A percentile compares a stretch with the other conserved stretches of the same genome.
Conservation (phyloP, 2,113 vertebrate species). For the Podarcis cretensis region DNA sequence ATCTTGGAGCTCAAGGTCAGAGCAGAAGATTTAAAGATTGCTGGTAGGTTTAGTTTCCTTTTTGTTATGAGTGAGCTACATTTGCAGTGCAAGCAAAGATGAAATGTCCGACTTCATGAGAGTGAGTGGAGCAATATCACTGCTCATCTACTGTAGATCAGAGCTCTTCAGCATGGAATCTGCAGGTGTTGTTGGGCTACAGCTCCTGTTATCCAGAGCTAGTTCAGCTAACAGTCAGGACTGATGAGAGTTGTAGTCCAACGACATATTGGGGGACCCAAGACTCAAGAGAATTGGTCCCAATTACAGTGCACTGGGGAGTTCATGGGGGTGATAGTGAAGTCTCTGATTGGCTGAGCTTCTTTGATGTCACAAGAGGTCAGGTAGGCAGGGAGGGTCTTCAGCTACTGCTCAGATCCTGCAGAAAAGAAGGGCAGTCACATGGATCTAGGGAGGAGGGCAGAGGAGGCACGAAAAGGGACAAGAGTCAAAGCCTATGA, state of each 20-base stretch:
- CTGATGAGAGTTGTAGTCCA: too few relatives aligned
- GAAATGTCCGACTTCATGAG: not conserved
- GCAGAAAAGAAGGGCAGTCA: not conserved
- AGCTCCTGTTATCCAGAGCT: too few relatives aligned
- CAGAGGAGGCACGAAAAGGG: not conserved
- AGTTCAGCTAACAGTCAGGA: too few relatives aligned
- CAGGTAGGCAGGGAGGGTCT: not conserved
- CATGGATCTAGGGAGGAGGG: not conserved
- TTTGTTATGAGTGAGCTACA: not conserved
- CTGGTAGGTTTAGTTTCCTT: not conserved
- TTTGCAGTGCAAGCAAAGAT: not conserved
- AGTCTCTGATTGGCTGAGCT: not conserved
- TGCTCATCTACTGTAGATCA: not conserved
- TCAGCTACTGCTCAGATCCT: not conserved
- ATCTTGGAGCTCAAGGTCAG: not conserved
- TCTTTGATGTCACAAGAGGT: not conserved
- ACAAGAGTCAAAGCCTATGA: not conserved
- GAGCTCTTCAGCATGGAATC: too few relatives aligned
- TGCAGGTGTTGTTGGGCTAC: too few relatives aligned
- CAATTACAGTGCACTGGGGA: not conserved
- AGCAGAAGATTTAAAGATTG: not conserved
- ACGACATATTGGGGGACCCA: too few relatives aligned
- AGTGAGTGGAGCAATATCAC: not conserved
- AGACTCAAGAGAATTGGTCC: too few relatives aligned
- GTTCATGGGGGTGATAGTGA: not conserved